Evolutionary conservation across 2,888 invertebrate genomes (phyloP).

Genomic region (Periphyllus acericola): DNA sequence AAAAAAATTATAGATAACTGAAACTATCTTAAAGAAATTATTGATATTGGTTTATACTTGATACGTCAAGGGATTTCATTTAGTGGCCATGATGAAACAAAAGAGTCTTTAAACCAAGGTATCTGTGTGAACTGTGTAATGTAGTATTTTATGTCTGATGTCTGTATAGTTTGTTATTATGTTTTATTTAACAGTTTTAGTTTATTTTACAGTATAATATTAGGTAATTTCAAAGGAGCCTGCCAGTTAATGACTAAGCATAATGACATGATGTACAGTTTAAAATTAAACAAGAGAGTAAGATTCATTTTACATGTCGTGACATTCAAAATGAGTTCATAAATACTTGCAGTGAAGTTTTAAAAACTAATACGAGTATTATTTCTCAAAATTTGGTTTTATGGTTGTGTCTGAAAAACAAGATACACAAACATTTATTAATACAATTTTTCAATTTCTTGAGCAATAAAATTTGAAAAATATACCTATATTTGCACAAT

Average conservation of each 20-base stretch:
- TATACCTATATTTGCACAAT: slow-evolving; percentile 17
- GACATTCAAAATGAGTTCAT: slow-evolving; percentile 32
- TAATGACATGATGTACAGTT: not conserved
- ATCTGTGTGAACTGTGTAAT: not conserved
- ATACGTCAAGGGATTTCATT: slow-evolving; percentile 24
- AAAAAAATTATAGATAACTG: slow-evolving; percentile 25
- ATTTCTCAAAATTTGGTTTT: slow-evolving; percentile 28
- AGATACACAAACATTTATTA: slow-evolving; percentile 15
- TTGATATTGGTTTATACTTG: slow-evolving; percentile 16
- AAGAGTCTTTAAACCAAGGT: not conserved
- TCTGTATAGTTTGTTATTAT: too few relatives aligned
- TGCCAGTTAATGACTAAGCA: not conserved
- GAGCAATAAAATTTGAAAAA: not conserved
- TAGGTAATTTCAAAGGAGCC: slow-evolving; percentile 31
- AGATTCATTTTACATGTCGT: slow-evolving; percentile 23
- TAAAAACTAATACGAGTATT: slow-evolving; percentile 19
- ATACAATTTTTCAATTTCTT: slow-evolving; percentile 19
- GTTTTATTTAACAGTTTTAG: not conserved
- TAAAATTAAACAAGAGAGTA: slow-evolving; percentile 3
- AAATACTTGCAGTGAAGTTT: not conserved
- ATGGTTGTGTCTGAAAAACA: slow-evolving; percentile 31
- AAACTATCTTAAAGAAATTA: slow-evolving; percentile 16
- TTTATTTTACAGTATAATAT: slow-evolving; percentile 19
- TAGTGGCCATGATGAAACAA: slow-evolving; percentile 20
- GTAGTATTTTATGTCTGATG: too few relatives aligned